Evolutionary conservation across 2,888 invertebrate species (phyloP), one percentile per base, ranked within the genome.

Genomic region (Tridacna gigas): DNA sequence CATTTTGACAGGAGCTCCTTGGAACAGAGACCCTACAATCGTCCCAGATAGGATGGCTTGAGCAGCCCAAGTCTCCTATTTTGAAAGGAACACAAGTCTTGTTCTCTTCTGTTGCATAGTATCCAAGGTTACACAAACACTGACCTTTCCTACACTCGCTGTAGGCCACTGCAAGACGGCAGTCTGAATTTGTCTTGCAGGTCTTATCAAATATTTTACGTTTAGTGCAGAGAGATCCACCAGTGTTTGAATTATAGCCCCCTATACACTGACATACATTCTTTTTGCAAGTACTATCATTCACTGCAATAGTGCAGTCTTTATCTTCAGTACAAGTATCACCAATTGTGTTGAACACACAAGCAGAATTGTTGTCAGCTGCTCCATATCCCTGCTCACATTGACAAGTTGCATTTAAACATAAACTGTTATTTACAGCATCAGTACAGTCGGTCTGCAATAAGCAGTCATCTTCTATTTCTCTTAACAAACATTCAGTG

Each of bases 71-170:
- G 65, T 90, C 88, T 0, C 87, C 89, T 18, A 90, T 87, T 73
- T 74, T 83, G 60, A 86, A 83, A 28, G 77, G 79, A 11, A 79
- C 86, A 51, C 89, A 89, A 12, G 83, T 82, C n/a, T 69, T 63
- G 22, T 85, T 86, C 20, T 82, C 80, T n/a, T 79, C 66, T 0
- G 80, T 74, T 2, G 81, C 80, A 25, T 85, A 82, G 60, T 80
- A 85, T 4, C 89, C 89, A n/a, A 88, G 79, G 60, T 69, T 77
- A 79, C 91, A 91, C 20, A 82, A 37, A 47, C 90, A 89, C n/a
- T 82, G 74, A 18, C 84, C 74, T 0, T 66, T 66, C n/a, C 71
- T 37, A 61, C 91, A 91, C 20, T 67, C 77, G 67, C 91, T 89
- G 74, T 88, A 45, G 4, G 66, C 15, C n/a, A 89, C 84, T 20